Evolutionary conservation across 2,797 vertebrate species (phyloP), one percentile per base, ranked within the genome.

Genomic region (Zalophus californianus): DNA sequence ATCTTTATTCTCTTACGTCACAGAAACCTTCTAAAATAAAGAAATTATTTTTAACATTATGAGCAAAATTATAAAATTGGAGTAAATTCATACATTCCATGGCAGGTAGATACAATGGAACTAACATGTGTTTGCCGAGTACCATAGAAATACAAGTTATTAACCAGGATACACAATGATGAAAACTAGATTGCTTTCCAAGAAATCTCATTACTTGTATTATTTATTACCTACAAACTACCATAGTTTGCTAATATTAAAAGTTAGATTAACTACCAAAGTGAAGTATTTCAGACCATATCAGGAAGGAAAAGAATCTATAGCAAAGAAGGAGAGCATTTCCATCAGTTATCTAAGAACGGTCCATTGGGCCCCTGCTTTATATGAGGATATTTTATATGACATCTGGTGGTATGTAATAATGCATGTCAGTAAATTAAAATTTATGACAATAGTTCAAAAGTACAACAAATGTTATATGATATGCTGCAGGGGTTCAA

Each of bases 1-100:
- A 85, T 50, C 25, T 97, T 52, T 92, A 90, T 89, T 97, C 58
- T 79, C 84, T n/a, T 25, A 83, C 62, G 96, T 78, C 58, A 87
- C 38, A 88, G 38, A 92, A 66, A 90, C 16, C 50, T 94, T 85
- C 12, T 70, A 94, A 91, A 90, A 82, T 60, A 90, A 92, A 94
- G 87, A 75, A 41, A 75, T 25, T 85, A 94, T 50, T 58, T 96
- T 95, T 93, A 90, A 87, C 4, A 91, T 27, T 73, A 62, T 60
- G 35, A 94, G 27, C n/a, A 92, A 95, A 90, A 91, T 68, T 68
- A 96, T 44, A 86, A 95, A 94, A 86, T 66, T 29, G 12, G 29
- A 91, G 10, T 75, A 88, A 68, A 86, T 60, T 96, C 16, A 94
- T 86, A 92, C 70, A 97, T 60, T 85, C 83, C 44, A 87, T 3